Conservation (phyloP, 2,797 vertebrate genomes). For the Gadopsis marmoratus region DNA sequence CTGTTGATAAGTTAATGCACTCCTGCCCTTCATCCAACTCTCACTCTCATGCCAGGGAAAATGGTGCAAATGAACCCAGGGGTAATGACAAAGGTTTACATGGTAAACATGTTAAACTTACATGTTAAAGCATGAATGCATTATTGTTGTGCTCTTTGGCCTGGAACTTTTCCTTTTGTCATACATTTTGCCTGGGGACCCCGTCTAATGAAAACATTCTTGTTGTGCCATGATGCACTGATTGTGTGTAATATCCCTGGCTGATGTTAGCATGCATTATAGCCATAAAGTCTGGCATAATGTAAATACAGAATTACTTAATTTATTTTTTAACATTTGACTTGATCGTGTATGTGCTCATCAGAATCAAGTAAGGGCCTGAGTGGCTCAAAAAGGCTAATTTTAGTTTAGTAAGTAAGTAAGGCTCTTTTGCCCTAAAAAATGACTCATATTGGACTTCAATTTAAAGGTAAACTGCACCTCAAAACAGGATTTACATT, state of each 20-base stretch:
- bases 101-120: background rate
- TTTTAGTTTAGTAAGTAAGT: background rate
- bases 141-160: slow-evolving; percentile 23
- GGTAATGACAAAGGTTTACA: slow-evolving; percentile 29
- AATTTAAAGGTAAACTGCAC: background rate
- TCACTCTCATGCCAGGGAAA: slow-evolving; percentile 22
- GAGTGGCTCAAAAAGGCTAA: slow-evolving; percentile 7
- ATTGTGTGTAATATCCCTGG: slow-evolving; percentile 53
- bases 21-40: slow-evolving; percentile 45
- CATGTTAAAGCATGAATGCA: background rate
- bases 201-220: slow-evolving; percentile 42
- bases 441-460: background rate
- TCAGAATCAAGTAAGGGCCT: slow-evolving; percentile 26
- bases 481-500: slow-evolving; percentile 25
- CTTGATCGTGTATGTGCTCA: slow-evolving; percentile 4
- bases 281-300: slow-evolving; percentile 47
- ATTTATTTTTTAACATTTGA: slow-evolving; percentile 18
- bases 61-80: slow-evolving; percentile 30
- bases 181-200: slow-evolving; percentile 29
- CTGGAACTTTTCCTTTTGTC: slow-evolving; percentile 22
- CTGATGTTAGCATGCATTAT: slow-evolving; percentile 34
- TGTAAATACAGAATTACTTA: slow-evolving; percentile 36
- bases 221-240: slow-evolving; percentile 38
- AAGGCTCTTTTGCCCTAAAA: background rate
- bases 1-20: slow-evolving; percentile 44